Percentiles rank a stretch among this genome's conserved stretches.
Conservation (phyloP, 2,113 vertebrate species). For the Phaethornis superciliosus region DNA sequence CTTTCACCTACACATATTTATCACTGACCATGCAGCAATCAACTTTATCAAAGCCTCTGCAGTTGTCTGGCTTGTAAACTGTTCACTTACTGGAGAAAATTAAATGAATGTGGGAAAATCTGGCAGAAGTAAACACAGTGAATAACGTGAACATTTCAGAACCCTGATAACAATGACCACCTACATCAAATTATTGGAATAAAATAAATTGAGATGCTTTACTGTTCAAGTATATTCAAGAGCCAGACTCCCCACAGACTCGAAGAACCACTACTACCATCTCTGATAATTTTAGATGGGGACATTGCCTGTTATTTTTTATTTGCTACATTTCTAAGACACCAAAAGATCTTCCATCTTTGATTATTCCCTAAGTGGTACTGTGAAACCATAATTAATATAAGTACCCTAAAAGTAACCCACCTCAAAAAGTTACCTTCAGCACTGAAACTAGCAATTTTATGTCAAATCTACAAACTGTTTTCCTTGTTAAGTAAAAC, state of each 20-base stretch:
- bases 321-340: background rate
- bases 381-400: too few relatives aligned
- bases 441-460: background rate
- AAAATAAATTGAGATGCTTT: background rate
- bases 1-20: background rate
- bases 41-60: background rate
- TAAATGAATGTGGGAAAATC: background rate
- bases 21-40: rapidly evolving
- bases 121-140: background rate
- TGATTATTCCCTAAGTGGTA: background rate
- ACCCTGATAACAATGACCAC: background rate
- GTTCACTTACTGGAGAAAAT: background rate
- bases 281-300: background rate
- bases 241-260: background rate
- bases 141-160: background rate
- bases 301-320: background rate
- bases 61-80: background rate
- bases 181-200: background rate
- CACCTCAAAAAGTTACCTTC: background rate
- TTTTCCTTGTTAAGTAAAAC: background rate
- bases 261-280: background rate
- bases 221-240: background rate
- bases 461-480: background rate
- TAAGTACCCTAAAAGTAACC: background rate
- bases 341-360: background rate